Base-by-base conservation (phyloP, 2,113 vertebrate genomes). In the Megatriorchis doriae region DNA sequence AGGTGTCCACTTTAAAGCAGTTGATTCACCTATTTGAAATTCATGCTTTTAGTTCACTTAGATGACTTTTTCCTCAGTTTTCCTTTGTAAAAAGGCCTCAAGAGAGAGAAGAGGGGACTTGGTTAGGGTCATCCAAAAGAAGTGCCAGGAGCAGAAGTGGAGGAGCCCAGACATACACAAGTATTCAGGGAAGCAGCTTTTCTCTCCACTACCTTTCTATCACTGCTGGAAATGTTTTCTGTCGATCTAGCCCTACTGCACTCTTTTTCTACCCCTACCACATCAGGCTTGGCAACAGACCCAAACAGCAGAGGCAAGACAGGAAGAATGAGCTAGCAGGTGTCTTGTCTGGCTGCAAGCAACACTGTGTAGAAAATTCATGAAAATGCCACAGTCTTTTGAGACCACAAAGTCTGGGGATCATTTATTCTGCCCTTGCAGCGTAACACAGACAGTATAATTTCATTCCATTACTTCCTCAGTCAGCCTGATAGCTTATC, bases 401-500 rank as follows among this genome's bases (percentile, higher is more conserved):
- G 2, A 71, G 84, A 72, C 52, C 43, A 27, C 27, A 67, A 42
- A 79, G 73, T 27, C 78, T 79, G 56, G 34, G 23, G 34, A 93
- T 75, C 86, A 72, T 94, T 93, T 93, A 86, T 96, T 90, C 80
- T 90, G 70, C 43, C 78, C 86, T 91, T 87, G 53, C 53, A 92
- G 63, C 65, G 43, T 72, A 88, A 78, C 59, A 84, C 52, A 66
- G 88, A 73, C 79, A 90, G 66, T 36, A 72, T 83, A 85, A 97
- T 96, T 95, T 95, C 58, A 95, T 89, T 91, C 78, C 45, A 75
- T 80, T 95, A 91, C 88, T 89, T 94, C 70, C 96, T 81, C 91
- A 85, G 86, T 65, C 83, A 95, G 83, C 29, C 66, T 45, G 62
- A 75, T 75, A 90, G 40, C 83, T 97, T 89, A 89, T 77, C 81